Conservation (phyloP, 2,888 invertebrate species). For the Tinea semifulvella region DNA sequence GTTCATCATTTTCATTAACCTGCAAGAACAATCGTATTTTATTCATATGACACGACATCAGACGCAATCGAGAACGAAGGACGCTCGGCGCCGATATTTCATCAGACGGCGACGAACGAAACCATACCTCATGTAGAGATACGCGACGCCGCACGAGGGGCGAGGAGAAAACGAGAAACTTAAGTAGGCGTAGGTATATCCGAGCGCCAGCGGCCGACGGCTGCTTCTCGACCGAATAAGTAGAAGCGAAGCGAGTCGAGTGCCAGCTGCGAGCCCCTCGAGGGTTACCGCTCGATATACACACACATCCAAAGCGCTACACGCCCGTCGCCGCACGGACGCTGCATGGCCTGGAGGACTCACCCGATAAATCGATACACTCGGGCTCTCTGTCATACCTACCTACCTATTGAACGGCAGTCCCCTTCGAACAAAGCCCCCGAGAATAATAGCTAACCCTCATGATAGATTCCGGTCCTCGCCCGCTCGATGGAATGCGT, state of each 20-base stretch:
- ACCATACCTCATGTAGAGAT: background rate
- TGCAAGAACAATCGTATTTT: slow-evolving; percentile 39
- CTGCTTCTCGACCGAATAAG: slow-evolving; percentile 60
- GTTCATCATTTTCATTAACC: slow-evolving; percentile 70
- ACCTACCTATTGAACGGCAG: slow-evolving; percentile 22
- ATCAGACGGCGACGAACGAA: slow-evolving; percentile 9
- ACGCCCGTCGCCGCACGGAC: slow-evolving; percentile 41
- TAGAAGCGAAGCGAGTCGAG: slow-evolving; percentile 51
- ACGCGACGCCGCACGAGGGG: slow-evolving; percentile 38
- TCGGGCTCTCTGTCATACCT: slow-evolving; percentile 37
- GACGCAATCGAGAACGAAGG: slow-evolving; percentile 52
- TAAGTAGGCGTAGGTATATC: slow-evolving; percentile 59
- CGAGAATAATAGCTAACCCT: slow-evolving; percentile 51
- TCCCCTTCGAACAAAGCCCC: slow-evolving; percentile 55
- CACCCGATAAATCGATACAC: slow-evolving; percentile 64
- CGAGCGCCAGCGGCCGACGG: slow-evolving; percentile 45
- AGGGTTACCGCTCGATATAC: slow-evolving; percentile 63
- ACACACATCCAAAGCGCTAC: slow-evolving; percentile 51
- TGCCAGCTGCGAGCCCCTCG: slow-evolving; percentile 60
- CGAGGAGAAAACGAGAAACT: slow-evolving; percentile 44
- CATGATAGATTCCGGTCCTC: background rate
- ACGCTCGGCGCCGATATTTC: slow-evolving; percentile 25
- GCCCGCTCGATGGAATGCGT: slow-evolving; percentile 39
- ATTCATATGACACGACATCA: slow-evolving; percentile 23
- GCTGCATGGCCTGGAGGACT: slow-evolving; percentile 48